A percentile compares a stretch with the other conserved stretches of the same genome.
These are phyloP conservation scores for Gobiocypris rarus DNA, from an alignment of 2,113 vertebrate genomes.

Conservation along the genomic window DNA sequence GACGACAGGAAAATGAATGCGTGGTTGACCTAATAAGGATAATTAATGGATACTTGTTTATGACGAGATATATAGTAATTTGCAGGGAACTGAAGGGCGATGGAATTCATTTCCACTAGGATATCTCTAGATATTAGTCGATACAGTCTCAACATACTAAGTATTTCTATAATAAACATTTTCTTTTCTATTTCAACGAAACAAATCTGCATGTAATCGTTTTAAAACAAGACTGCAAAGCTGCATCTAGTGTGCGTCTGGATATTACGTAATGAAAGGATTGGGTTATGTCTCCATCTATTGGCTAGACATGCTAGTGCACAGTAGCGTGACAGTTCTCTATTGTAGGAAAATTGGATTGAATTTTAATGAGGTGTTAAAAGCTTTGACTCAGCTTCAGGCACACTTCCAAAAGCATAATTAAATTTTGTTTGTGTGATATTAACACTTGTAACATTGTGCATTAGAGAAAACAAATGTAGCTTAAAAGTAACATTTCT, in stretches of 20 bases:
- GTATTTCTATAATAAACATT: no score
- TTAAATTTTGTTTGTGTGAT: background rate
- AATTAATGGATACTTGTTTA: background rate
- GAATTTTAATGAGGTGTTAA: slow-evolving; percentile 1
- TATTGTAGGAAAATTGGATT: background rate
- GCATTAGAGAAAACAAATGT: background rate
- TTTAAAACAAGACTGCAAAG: background rate
- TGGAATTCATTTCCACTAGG: background rate
- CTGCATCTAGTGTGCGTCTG: background rate
- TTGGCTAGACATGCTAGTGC: background rate
- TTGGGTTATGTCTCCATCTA: slow-evolving; percentile 22
- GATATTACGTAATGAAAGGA: background rate
- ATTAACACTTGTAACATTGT: background rate
- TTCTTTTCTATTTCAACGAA: background rate
- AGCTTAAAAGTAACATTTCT: background rate
- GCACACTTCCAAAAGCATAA: background rate
- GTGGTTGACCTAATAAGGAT: background rate
- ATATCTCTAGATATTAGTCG: background rate
- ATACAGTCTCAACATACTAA: no score
- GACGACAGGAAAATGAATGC: background rate
- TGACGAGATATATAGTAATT: background rate
- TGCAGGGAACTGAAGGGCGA: background rate
- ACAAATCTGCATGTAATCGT: background rate
- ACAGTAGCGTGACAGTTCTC: background rate
- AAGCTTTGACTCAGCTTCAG: background rate